These are phyloP conservation scores for Gibbula magus DNA, from an alignment of 2,888 invertebrate species.

Conservation along the genomic window DNA sequence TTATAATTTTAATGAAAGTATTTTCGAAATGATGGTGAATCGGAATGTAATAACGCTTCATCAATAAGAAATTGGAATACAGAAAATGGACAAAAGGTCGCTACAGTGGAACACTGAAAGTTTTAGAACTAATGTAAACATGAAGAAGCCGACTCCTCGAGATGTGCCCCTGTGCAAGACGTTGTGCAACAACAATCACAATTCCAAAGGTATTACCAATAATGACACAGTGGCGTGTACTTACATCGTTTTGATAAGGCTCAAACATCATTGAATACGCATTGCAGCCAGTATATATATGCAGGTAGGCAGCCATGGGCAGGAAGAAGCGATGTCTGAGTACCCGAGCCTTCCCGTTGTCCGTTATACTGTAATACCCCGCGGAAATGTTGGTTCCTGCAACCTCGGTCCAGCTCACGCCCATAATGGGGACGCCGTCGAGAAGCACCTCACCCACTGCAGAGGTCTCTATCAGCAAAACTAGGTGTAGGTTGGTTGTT, in stretches of 20 bases:
- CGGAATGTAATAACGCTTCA: too few relatives aligned
- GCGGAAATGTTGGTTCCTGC: neutral
- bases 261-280: neutral
- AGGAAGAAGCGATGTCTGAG: neutral
- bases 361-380: neutral
- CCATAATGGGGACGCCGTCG: neutral
- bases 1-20: too few relatives aligned
- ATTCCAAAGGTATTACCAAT: too few relatives aligned
- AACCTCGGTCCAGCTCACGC: neutral
- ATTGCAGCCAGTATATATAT: neutral
- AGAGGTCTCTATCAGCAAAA: neutral
- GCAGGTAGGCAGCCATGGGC: neutral
- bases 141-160: too few relatives aligned
- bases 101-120: too few relatives aligned
- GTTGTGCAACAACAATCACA: too few relatives aligned
- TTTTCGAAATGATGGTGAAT: too few relatives aligned
- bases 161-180: too few relatives aligned
- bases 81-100: too few relatives aligned
- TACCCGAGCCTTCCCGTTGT: neutral
- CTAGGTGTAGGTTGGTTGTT: neutral
- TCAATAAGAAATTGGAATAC: too few relatives aligned
- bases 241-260: neutral
- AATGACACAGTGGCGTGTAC: too few relatives aligned
- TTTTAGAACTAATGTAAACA: too few relatives aligned
- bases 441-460: neutral